phyloP scores from a whole-genome alignment of 64 coral and sea anemone species.

The Montipora capricornis region DNA sequence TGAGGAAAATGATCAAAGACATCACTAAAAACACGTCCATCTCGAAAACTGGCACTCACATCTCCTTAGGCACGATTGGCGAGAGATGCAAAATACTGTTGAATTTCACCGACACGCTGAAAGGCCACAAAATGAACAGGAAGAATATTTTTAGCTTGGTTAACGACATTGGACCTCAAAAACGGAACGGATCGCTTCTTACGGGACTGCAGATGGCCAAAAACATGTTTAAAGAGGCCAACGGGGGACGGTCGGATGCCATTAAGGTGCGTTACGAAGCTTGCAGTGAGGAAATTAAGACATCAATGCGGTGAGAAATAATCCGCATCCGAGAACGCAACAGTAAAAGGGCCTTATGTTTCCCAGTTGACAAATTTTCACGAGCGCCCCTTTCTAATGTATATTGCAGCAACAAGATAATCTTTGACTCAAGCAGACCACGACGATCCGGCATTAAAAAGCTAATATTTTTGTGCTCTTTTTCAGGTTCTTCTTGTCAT shows the following conservation, averaged over 20 bases:
- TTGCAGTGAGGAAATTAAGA: not conserved
- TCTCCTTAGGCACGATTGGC: not conserved
- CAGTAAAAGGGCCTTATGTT: no score
- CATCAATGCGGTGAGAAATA: not conserved
- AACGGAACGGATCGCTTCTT: not conserved
- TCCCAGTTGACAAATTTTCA: no score
- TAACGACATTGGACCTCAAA: not conserved
- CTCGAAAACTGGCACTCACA: not conserved
- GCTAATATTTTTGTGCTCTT: not conserved
- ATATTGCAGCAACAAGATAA: no score
- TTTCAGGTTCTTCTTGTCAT: constrained; percentile 4
- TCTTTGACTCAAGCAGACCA: no score
- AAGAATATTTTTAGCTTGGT: not conserved
- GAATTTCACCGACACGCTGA: not conserved
- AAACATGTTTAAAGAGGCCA: not conserved
- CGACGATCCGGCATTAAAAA: no score
- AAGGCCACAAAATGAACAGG: not conserved
- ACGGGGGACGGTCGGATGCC: not conserved
- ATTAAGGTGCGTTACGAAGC: not conserved
- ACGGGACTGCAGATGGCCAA: not conserved
- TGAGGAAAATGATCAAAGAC: not conserved
- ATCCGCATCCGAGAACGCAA: no score
- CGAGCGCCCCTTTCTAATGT: no score
- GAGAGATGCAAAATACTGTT: not conserved
- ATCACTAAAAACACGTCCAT: not conserved